Evolutionary conservation across 2,888 invertebrate species (phyloP).

Genomic region (Machimus atricapillus): DNA sequence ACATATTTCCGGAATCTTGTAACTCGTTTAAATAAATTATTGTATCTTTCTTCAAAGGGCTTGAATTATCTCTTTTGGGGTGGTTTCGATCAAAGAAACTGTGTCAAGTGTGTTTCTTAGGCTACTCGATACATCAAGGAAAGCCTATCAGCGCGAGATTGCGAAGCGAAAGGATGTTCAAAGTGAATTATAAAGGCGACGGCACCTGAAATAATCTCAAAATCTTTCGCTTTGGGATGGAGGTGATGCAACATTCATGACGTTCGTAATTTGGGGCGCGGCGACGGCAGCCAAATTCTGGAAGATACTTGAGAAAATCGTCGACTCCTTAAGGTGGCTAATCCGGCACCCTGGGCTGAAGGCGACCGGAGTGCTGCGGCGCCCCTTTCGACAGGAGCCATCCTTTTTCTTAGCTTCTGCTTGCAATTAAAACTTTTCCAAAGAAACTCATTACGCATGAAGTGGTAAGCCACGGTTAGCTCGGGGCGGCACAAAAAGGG

Average conservation of each 20-base stretch:
- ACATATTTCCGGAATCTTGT: neutral
- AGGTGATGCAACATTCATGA: neutral
- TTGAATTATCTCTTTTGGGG: neutral
- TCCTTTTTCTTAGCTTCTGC: conserved; percentile 26
- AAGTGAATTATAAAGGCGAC: neutral
- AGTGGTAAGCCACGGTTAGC: conserved; percentile 14
- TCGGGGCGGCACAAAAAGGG: conserved; percentile 7
- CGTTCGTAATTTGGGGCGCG: neutral
- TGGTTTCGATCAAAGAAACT: neutral
- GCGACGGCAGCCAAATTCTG: neutral
- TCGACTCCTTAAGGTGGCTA: conserved; percentile 6
- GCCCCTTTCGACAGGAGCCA: conserved; percentile 9
- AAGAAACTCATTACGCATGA: conserved; percentile 37
- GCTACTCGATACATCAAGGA: neutral
- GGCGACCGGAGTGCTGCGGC: neutral
- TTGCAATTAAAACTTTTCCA: conserved; percentile 40
- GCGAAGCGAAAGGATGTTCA: neutral
- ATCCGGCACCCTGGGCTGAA: conserved; percentile 16
- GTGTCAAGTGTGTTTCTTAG: neutral
- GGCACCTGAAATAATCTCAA: neutral
- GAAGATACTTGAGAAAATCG: conserved; percentile 4
- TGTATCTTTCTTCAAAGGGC: neutral
- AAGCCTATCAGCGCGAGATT: neutral
- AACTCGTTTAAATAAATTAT: neutral
- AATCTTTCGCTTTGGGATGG: neutral